Base-by-base conservation (phyloP, 2,888 invertebrate species). In the Brassicogethes aeneus region DNA sequence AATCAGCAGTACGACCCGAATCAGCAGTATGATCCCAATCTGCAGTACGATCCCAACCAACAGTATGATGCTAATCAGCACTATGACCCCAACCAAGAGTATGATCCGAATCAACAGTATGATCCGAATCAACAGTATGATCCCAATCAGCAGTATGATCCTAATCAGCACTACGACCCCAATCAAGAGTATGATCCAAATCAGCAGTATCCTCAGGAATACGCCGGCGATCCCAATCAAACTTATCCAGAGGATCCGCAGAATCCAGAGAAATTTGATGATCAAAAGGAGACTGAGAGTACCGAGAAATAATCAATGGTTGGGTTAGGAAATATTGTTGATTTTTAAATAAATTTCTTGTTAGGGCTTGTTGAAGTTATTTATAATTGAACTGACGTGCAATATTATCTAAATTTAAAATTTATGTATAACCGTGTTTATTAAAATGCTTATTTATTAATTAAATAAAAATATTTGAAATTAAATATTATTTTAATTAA, bases 101-200 rank as follows among this genome's bases (percentile, higher is more conserved):
- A 51, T 32, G 55, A 59, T 37, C 55, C 50, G 2, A 43, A 45
- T 41, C 49, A 55, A 34, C 61, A 63, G 46, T 58, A 57, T 40
- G 45, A 52, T 7, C 35, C 46, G 8, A 39, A 46, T 42, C 48
- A 51, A 31, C 51, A 54, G 37, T 57, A 55, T 42, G 62, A 63
- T 44, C 58, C 66, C 13, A 63, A 65, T 47, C 64, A 62, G 44
- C 64, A 53, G 17, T 55, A 52, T 30, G 52, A 56, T 39, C 36
- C 38, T 14, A 39, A 47, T 17, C 44, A 43, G 15, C 47, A 47
- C 17, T 2, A 31, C n/a, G 49, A 53, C 40, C 42, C 45, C 1
- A 42, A 53, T 46, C 52, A 52, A 37, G 39, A 45, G 17, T 47
- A 46, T 37, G 46, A 37, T 34, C 51, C 45, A 1, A 52, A 47